These are phyloP conservation scores for Tachina fera DNA, from an alignment of 2,888 invertebrate genomes.

Conservation along the genomic window DNA sequence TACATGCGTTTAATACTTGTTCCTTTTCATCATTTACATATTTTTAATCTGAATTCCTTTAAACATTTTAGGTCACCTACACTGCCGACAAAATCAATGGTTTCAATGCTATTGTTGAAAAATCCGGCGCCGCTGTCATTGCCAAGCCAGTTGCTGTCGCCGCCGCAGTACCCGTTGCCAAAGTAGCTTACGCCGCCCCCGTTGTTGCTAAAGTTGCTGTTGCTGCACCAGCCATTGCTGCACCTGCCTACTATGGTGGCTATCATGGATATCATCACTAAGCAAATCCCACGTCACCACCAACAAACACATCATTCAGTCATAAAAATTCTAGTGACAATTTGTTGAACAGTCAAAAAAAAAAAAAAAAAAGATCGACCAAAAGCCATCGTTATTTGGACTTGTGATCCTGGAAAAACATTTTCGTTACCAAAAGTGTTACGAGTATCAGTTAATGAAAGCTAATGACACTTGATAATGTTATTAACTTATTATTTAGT, in stretches of 20 bases:
- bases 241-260: constrained; percentile 74
- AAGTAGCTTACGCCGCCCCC: constrained; percentile 77
- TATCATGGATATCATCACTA: constrained; percentile 74
- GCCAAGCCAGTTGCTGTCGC: constrained; percentile 75
- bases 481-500: constrained; percentile 71
- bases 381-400: constrained; percentile 59
- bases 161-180: constrained; percentile 76
- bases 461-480: constrained; percentile 54
- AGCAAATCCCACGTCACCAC: constrained; percentile 8
- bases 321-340: constrained; percentile 60
- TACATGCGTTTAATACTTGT: no score
- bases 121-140: constrained; percentile 77
- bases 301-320: constrained; percentile 21
- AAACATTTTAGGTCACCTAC: constrained; percentile 84
- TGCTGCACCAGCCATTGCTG: constrained; percentile 74
- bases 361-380: constrained; percentile 35
- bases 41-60: neutral
- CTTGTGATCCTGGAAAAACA: constrained; percentile 53
- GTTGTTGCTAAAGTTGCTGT: constrained; percentile 75
- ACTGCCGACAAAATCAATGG: constrained; percentile 87
- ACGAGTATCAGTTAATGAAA: constrained; percentile 8
- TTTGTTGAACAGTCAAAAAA: constrained; percentile 6
- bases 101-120: constrained; percentile 88
- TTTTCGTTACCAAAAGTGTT: constrained; percentile 41
- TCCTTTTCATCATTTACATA: no score